Percentiles rank a stretch among this genome's conserved stretches.
These are phyloP conservation scores for Hoplodrina ambigua DNA, from an alignment of 2,888 invertebrate genomes.

Conservation along the genomic window DNA sequence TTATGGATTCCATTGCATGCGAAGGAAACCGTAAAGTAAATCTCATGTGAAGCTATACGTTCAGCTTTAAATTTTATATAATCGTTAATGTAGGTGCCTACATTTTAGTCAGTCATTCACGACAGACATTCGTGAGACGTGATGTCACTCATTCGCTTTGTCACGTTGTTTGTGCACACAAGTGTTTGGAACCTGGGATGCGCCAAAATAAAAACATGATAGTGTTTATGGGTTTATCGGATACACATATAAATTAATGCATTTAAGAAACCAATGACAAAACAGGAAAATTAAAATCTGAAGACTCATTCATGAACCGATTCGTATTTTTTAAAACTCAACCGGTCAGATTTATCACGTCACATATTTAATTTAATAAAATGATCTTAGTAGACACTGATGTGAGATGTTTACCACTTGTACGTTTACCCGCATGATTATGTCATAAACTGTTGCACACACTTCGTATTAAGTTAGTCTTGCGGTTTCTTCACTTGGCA, in stretches of 20 bases:
- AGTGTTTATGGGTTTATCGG: constrained; percentile 77
- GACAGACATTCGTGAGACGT: constrained; percentile 76
- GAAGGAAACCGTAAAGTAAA: constrained; percentile 70
- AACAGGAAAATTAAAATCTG: constrained; percentile 61
- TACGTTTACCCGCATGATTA: constrained; percentile 23
- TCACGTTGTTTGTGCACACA: constrained; percentile 78
- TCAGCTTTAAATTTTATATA: constrained; percentile 18
- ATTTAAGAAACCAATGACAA: constrained; percentile 41
- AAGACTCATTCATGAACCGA: constrained; percentile 53
- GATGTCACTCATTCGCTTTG: constrained; percentile 83
- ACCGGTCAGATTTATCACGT: neutral
- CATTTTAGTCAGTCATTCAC: constrained; percentile 61
- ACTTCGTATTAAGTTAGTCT: constrained; percentile 67
- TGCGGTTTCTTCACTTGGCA: constrained; percentile 75
- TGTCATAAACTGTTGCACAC: constrained; percentile 23
- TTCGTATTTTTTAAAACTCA: constrained; percentile 11
- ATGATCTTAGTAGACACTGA: neutral
- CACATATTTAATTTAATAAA: neutral
- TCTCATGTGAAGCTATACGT: constrained; percentile 49
- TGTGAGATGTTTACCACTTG: neutral
- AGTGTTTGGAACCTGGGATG: constrained; percentile 73
- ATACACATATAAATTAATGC: constrained; percentile 60
- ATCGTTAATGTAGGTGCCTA: constrained; percentile 57
- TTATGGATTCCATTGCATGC: constrained; percentile 63
- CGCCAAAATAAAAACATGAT: constrained; percentile 82